Evolutionary conservation across 2,888 invertebrate species (phyloP).

Genomic region (Apodemia zela): DNA sequence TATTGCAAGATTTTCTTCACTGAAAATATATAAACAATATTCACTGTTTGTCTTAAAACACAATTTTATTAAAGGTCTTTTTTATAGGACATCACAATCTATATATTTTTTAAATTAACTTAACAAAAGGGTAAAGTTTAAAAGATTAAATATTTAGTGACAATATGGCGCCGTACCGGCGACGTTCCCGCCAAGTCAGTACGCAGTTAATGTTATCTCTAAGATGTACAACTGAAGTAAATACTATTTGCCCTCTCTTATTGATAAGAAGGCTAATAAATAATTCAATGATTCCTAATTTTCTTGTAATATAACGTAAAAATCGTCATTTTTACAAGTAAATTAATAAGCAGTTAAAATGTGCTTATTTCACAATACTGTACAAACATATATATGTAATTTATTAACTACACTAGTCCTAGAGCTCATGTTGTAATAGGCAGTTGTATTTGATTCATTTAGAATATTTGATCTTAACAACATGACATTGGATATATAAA

Average conservation of each 20-base stretch:
- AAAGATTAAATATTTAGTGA: neutral
- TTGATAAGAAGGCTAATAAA: slow-evolving; percentile 26
- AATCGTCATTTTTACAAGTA: neutral
- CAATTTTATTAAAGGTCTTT: neutral
- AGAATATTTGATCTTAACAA: too few relatives aligned
- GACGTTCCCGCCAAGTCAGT: slow-evolving; percentile 24
- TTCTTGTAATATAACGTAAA: neutral
- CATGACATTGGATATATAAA: too few relatives aligned
- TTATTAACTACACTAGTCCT: neutral
- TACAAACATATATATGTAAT: neutral
- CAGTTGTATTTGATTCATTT: too few relatives aligned
- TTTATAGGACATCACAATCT: too few relatives aligned
- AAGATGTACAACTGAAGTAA: slow-evolving; percentile 37
- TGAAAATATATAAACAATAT: neutral
- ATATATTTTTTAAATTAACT: neutral
- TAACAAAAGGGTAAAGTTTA: slow-evolving; percentile 5
- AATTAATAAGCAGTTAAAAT: neutral
- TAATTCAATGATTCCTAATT: slow-evolving; percentile 15
- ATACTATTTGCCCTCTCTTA: slow-evolving; percentile 38
- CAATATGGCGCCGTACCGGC: slow-evolving; percentile 19
- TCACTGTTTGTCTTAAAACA: neutral
- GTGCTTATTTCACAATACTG: neutral
- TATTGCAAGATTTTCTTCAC: slow-evolving; percentile 1
- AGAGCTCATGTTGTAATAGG: neutral
- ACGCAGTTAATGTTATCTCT: slow-evolving; percentile 46